phyloP scores from a whole-genome alignment of 2,797 vertebrate species.

The Chrosomus eos region DNA sequence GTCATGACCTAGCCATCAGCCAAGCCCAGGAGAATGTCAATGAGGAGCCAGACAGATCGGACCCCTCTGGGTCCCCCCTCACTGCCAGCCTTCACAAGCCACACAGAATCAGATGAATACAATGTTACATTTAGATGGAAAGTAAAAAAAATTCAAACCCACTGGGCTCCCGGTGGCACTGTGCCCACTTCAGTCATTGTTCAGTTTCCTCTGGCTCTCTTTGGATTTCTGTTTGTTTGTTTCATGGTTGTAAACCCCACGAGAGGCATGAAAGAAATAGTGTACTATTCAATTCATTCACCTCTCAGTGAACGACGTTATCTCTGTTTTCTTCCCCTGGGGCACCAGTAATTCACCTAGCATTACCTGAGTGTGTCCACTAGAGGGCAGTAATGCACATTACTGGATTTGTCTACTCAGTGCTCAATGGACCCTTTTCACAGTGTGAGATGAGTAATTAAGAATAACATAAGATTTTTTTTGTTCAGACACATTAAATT shows the following conservation, averaged over 20 bases:
- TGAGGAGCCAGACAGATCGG: conserved; percentile 50
- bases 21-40: conserved; percentile 59
- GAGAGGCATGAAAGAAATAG: conserved; percentile 29
- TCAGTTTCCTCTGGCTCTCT: conserved; percentile 24
- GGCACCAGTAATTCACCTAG: neutral
- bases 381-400: conserved; percentile 27
- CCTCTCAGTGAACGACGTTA: conserved; percentile 25
- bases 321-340: conserved; percentile 1
- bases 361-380: conserved; percentile 4
- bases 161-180: conserved; percentile 1
- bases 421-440: neutral
- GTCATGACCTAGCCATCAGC: conserved; percentile 63
- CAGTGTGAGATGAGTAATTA: neutral
- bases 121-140: conserved; percentile 38
- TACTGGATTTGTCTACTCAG: neutral
- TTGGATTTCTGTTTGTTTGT: conserved; percentile 49
- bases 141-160: conserved; percentile 9
- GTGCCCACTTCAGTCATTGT: conserved; percentile 35
- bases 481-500: neutral
- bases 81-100: conserved; percentile 23
- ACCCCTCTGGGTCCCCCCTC: conserved; percentile 22
- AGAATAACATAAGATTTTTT: neutral
- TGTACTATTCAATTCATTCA: conserved; percentile 44
- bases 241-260: conserved; percentile 46
- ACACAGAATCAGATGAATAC: conserved; percentile 38